Evolutionary conservation across 1,140 invertebrate genomes (phyloP).

Genomic region (Brachionus koreanus): DNA sequence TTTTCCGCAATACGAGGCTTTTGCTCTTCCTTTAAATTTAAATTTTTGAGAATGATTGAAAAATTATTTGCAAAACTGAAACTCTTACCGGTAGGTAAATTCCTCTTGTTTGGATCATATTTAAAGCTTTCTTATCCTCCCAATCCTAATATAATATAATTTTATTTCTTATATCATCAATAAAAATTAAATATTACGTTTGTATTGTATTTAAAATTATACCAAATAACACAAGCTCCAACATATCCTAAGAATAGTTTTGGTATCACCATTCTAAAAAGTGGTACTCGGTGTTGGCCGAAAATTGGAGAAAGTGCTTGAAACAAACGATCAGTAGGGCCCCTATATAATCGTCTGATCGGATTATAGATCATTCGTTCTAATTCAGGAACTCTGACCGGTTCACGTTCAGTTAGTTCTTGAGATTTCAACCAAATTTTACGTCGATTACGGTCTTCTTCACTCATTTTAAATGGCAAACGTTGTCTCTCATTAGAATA

Average conservation of each 20-base stretch:
- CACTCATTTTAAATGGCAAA: slow-evolving; percentile 50
- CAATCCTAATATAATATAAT: neutral
- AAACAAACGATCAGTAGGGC: slow-evolving; percentile 23
- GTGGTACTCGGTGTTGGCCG: slow-evolving; percentile 33
- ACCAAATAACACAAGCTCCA: slow-evolving; percentile 25
- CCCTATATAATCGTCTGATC: slow-evolving; percentile 40
- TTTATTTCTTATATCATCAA: neutral
- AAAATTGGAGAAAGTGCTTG: slow-evolving; percentile 1
- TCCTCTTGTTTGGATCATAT: neutral
- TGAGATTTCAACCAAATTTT: slow-evolving; percentile 56
- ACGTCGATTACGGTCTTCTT: slow-evolving; percentile 51
- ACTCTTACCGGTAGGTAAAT: slow-evolving; percentile 14
- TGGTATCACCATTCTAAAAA: slow-evolving; percentile 33
- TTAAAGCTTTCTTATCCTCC: slow-evolving; percentile 29
- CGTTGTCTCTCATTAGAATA: slow-evolving; percentile 51
- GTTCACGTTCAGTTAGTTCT: slow-evolving; percentile 53
- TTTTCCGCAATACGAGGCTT: neutral
- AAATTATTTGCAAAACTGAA: neutral
- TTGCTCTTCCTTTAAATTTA: slow-evolving; percentile 17
- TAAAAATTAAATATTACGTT: too few species aligned
- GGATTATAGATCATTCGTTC: slow-evolving; percentile 44
- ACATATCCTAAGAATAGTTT: slow-evolving; percentile 36
- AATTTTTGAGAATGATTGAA: neutral
- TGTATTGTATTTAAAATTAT: slow-evolving; percentile 30
- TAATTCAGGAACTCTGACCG: slow-evolving; percentile 49